Percentiles rank a stretch among this genome's conserved stretches.
Evolutionary conservation across 2,113 vertebrate species (phyloP).

Genomic region (Rhabdornis inornatus): DNA sequence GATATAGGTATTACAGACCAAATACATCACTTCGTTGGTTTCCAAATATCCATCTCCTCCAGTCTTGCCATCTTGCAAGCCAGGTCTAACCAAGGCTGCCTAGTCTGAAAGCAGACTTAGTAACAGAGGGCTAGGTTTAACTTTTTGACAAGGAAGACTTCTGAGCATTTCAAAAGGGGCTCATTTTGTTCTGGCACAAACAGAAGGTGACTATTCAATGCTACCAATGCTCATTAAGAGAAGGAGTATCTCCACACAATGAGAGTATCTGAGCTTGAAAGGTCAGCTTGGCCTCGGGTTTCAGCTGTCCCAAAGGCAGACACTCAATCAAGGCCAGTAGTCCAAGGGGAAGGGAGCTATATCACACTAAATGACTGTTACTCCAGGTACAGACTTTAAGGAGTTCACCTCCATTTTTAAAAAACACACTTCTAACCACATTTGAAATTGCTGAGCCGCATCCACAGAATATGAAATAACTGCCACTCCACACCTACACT

Average conservation of each 20-base stretch:
- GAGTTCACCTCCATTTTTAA: background rate
- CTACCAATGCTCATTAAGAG: background rate
- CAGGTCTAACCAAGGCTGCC: background rate
- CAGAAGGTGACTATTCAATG: background rate
- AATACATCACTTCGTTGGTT: background rate
- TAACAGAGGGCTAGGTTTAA: background rate
- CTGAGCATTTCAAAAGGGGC: background rate
- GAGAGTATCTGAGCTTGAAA: background rate
- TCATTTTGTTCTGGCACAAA: background rate
- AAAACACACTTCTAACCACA: background rate
- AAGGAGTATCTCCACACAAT: background rate
- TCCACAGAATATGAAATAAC: background rate
- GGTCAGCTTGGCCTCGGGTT: background rate
- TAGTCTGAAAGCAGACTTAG: background rate
- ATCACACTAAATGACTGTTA: background rate
- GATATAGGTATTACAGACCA: background rate
- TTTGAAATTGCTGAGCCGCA: background rate
- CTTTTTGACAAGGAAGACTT: background rate
- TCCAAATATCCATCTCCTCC: background rate
- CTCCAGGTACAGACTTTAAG: background rate
- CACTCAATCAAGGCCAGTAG: background rate
- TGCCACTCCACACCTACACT: background rate
- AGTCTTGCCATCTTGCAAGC: background rate
- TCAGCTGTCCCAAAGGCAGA: background rate
- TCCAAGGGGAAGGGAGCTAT: background rate